phyloP scores from a whole-genome alignment of 2,888 invertebrate species.

The Athalia rosae region DNA sequence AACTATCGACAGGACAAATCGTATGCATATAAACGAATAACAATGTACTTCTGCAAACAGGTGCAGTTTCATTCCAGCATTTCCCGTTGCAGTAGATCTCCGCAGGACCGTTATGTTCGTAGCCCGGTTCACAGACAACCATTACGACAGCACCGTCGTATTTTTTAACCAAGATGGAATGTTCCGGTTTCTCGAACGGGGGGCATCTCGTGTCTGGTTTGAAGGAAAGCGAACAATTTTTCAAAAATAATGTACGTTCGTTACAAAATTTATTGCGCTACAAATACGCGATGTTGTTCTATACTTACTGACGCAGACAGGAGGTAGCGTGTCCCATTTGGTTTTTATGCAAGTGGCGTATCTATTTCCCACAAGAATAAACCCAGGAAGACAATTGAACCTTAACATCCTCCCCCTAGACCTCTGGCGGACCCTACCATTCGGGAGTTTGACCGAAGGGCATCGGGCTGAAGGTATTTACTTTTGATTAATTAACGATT shows the following conservation, averaged over 20 bases:
- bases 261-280: too few relatives aligned
- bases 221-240: neutral
- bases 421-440: conserved; percentile 75
- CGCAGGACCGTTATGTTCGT: conserved; percentile 77
- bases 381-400: conserved; percentile 78
- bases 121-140: conserved; percentile 82
- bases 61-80: conserved; percentile 82
- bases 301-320: conserved; percentile 86
- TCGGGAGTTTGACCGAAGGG: conserved; percentile 69
- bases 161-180: conserved; percentile 76
- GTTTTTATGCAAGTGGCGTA: conserved; percentile 83
- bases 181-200: conserved; percentile 67
- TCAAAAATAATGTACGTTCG: neutral
- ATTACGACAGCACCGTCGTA: conserved; percentile 77
- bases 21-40: conserved; percentile 36
- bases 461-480: conserved; percentile 67
- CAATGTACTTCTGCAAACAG: conserved; percentile 78
- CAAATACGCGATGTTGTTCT: neutral
- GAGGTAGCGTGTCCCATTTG: conserved; percentile 82
- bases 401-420: conserved; percentile 76
- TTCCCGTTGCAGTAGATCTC: conserved; percentile 83
- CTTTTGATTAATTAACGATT: neutral
- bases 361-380: conserved; percentile 80
- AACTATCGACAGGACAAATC: too few relatives aligned
- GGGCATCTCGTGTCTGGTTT: neutral